Percentiles rank a stretch among this genome's conserved stretches.
These are phyloP conservation scores for Himalopsyche tibetana DNA, from an alignment of 2,888 invertebrate species.

Conservation along the genomic window DNA sequence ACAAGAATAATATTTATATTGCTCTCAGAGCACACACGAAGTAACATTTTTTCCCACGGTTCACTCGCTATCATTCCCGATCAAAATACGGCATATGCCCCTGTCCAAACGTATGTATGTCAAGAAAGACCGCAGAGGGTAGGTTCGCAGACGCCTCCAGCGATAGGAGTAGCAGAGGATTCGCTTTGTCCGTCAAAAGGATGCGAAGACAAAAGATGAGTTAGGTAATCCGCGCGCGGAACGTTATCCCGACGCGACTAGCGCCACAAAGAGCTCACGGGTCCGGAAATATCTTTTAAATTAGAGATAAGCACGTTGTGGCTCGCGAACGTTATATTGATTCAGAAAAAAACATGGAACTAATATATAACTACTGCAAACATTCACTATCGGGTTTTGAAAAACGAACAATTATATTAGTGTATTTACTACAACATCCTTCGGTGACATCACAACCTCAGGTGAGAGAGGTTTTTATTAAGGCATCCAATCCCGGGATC, in stretches of 20 bases:
- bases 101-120: conserved; percentile 16
- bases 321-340: background rate
- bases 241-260: conserved; percentile 51
- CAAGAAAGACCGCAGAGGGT: conserved; percentile 37
- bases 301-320: conserved; percentile 46
- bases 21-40: background rate
- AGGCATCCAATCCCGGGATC: too few relatives aligned
- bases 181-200: conserved; percentile 59
- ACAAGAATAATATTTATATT: too few relatives aligned
- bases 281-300: conserved; percentile 53
- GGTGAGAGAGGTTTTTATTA: too few relatives aligned
- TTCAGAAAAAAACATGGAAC: too few relatives aligned
- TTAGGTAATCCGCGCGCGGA: conserved; percentile 60
- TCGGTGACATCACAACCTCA: too few relatives aligned
- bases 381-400: too few relatives aligned
- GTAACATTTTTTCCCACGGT: background rate
- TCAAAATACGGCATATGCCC: conserved; percentile 12
- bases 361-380: too few relatives aligned
- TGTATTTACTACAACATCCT: too few relatives aligned
- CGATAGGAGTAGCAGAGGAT: conserved; percentile 50
- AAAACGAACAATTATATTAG: too few relatives aligned
- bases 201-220: conserved; percentile 62
- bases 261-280: conserved; percentile 53
- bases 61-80: conserved; percentile 20
- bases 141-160: conserved; percentile 27